These are phyloP conservation scores for Thalassophryne amazonica DNA, from an alignment of 2,797 vertebrate genomes.

Conservation along the genomic window DNA sequence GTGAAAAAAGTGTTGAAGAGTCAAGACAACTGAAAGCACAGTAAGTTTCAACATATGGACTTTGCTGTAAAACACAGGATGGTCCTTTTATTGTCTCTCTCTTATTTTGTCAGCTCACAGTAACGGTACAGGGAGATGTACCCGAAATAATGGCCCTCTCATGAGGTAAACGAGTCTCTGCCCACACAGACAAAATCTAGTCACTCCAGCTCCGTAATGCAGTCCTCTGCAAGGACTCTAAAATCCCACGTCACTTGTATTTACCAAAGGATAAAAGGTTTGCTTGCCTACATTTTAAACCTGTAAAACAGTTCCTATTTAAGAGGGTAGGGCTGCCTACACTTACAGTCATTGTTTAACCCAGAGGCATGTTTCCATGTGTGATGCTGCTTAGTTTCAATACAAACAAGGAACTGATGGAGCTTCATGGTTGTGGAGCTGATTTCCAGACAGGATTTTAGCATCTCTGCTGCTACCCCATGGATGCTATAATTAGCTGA, in stretches of 20 bases:
- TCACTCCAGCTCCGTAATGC: slow-evolving; percentile 62
- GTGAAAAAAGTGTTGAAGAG: too few species aligned
- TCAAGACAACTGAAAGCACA: neutral
- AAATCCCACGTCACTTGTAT: slow-evolving; percentile 70
- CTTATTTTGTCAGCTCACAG: slow-evolving; percentile 34
- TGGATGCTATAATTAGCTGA: slow-evolving; percentile 58
- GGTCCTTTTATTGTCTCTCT: slow-evolving; percentile 26
- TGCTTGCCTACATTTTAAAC: slow-evolving; percentile 61
- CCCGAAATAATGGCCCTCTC: slow-evolving; percentile 51
- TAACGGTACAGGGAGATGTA: slow-evolving; percentile 41
- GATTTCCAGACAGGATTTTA: slow-evolving; percentile 25
- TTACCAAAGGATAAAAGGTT: slow-evolving; percentile 70
- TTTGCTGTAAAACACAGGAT: slow-evolving; percentile 3
- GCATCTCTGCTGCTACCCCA: slow-evolving; percentile 33
- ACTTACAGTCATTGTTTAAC: slow-evolving; percentile 10
- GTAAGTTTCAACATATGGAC: slow-evolving; percentile 20
- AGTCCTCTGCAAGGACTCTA: slow-evolving; percentile 65
- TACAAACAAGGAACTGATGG: slow-evolving; percentile 27
- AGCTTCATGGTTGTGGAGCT: slow-evolving; percentile 12
- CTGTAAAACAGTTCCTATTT: slow-evolving; percentile 51
- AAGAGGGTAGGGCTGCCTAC: slow-evolving; percentile 51
- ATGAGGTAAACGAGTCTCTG: slow-evolving; percentile 55
- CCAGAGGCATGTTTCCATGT: slow-evolving; percentile 25
- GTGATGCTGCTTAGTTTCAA: slow-evolving; percentile 10
- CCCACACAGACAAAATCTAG: slow-evolving; percentile 70